Evolutionary conservation across 2,113 vertebrate genomes (phyloP).

Genomic region (Pelmatolapia mariae): DNA sequence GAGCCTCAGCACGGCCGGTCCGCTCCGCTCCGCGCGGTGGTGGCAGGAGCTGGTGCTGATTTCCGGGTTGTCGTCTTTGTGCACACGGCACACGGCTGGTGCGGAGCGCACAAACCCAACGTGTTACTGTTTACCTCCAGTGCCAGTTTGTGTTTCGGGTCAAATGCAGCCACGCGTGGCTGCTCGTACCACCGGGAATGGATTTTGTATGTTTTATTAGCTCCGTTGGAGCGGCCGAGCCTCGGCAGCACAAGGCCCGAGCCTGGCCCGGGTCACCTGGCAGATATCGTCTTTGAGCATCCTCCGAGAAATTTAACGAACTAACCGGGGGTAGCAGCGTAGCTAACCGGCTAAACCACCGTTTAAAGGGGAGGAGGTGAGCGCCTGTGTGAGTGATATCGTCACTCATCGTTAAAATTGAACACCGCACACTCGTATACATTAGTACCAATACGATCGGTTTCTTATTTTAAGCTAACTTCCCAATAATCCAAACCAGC

Average conservation of each 20-base stretch:
- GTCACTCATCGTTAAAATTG: background rate
- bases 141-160: background rate
- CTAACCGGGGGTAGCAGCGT: background rate
- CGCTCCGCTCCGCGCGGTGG: background rate
- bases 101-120: slow-evolving; percentile 62
- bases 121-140: slow-evolving; percentile 53
- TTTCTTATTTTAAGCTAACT: background rate
- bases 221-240: background rate
- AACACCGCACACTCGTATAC: background rate
- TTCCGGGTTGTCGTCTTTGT: slow-evolving; percentile 59
- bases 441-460: fast-evolving
- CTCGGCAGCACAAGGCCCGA: background rate
- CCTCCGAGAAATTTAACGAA: background rate
- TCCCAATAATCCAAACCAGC: background rate
- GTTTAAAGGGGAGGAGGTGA: background rate
- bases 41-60: background rate
- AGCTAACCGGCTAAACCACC: background rate
- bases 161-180: background rate
- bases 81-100: slow-evolving; percentile 67
- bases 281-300: background rate
- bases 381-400: background rate
- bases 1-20: background rate
- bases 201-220: background rate
- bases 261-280: background rate
- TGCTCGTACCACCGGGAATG: background rate